phyloP scores from a whole-genome alignment of 2,113 vertebrate species.

The Zeus faber region DNA sequence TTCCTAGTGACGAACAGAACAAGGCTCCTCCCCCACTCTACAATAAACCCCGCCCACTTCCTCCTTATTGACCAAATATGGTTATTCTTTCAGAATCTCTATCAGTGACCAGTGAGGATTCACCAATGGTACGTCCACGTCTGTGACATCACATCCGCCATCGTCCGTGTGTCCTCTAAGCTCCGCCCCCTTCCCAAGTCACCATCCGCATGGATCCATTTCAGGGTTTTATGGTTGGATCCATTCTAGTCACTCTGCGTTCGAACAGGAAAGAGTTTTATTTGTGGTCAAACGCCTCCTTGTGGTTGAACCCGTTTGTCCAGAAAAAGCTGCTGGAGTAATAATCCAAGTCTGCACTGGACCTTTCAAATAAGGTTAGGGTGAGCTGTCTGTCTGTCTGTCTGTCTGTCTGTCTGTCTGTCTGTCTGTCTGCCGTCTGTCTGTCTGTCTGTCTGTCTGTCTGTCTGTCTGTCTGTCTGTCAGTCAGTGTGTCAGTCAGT shows the following conservation, averaged over 20 bases:
- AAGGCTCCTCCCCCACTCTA: conserved; percentile 37
- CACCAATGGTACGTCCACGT: conserved; percentile 89
- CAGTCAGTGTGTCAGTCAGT: conserved; percentile 4
- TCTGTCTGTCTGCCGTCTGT: too few relatives aligned
- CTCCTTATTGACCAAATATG: conserved; percentile 80
- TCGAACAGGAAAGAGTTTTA: too few relatives aligned
- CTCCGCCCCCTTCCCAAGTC: conserved; percentile 23
- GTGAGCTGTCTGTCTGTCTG: neutral
- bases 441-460: too few relatives aligned
- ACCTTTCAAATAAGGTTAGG: too few relatives aligned
- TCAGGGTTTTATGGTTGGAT: too few relatives aligned
- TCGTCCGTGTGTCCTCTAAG: conserved; percentile 19
- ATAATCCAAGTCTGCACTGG: too few relatives aligned
- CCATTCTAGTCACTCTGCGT: too few relatives aligned
- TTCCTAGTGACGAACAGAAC: conserved; percentile 19
- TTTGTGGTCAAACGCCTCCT: too few relatives aligned
- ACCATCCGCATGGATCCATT: conserved; percentile 6
- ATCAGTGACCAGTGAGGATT: conserved; percentile 98
- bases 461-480: conserved; percentile 5
- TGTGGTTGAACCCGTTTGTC: too few relatives aligned
- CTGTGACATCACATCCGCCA: conserved; percentile 52
- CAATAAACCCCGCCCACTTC: conserved; percentile 26
- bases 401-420: too few relatives aligned
- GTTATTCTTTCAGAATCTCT: conserved; percentile 99
- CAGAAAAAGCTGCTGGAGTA: too few relatives aligned